Percentiles rank a stretch among this genome's conserved stretches.
These are phyloP conservation scores for Caerostris darwini DNA, from an alignment of 1,140 invertebrate species.

Conservation along the genomic window DNA sequence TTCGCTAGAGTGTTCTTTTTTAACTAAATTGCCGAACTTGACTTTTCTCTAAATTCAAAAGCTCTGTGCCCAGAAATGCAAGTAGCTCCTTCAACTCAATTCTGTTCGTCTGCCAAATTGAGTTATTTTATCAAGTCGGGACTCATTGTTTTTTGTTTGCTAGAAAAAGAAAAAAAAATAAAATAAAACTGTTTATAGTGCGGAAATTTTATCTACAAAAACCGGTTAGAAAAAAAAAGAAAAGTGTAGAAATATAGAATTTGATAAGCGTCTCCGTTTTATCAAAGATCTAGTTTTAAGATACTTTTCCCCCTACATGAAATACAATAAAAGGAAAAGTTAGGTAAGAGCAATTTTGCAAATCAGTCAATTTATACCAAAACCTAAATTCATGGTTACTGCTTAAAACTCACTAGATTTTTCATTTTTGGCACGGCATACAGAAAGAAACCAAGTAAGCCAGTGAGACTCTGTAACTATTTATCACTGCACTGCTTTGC, in stretches of 20 bases:
- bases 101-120: constrained; percentile 27
- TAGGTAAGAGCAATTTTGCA: constrained; percentile 4
- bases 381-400: constrained; percentile 22
- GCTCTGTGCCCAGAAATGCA: background rate
- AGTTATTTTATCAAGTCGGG: constrained; percentile 27
- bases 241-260: background rate
- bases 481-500: too few relatives aligned
- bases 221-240: too few relatives aligned
- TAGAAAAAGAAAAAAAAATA: background rate
- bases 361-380: constrained; percentile 43
- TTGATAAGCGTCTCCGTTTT: constrained; percentile 16
- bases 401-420: constrained; percentile 1
- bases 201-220: background rate
- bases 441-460: background rate
- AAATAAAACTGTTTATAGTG: constrained; percentile 26
- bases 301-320: background rate
- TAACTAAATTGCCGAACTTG: background rate
- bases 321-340: constrained; percentile 15
- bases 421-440: background rate
- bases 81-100: background rate
- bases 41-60: background rate
- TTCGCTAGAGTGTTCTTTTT: background rate
- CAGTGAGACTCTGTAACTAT: background rate
- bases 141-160: constrained; percentile 33
- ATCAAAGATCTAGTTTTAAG: constrained; percentile 1